Base-by-base conservation (phyloP, 2,888 invertebrate genomes). In the Tenthredo notha region DNA sequence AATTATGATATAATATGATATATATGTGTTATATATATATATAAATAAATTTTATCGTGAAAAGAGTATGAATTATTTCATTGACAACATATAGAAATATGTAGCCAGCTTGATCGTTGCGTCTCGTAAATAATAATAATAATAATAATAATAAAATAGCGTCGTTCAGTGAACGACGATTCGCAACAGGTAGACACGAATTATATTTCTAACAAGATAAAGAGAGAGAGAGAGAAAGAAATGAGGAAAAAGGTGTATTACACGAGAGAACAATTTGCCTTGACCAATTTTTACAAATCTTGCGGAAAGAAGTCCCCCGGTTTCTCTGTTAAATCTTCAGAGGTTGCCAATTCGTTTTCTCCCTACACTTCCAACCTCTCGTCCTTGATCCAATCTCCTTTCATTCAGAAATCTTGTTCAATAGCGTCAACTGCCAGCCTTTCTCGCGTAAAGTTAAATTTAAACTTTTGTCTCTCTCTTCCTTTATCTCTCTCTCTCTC, bases 281-380 rank as follows among this genome's bases (percentile, higher is more conserved):
- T 61, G 61, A 61, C 61, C 61, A 61, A 61, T 61, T 61, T 47
- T 61, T 61, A 67, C 67, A 67, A 67, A 67, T 67, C 67, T 67
- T 25, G 29, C 33, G 33, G 29, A 67, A 67, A 67, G 33, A 33
- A 33, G 33, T 67, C 67, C 67, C 29, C 33, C 18, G 67, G 18
- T 67, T 18, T 33, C 33, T 5, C 67, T 67, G 67, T 12, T 33
- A 29, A 67, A 67, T 67, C 33, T 25, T 33, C 67, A 15, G 33
- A 67, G 33, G 29, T 33, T 67, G 67, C 67, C 67, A 67, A 67
- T 67, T 67, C 67, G 15, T 29, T 25, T 15, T 18, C 33, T 67
- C 67, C 29, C 5, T 33, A 33, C 67, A 33, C 29, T 33, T 33
- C 67, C 21, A 21, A 4, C 67, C 67, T 33, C 67, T 67, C 29